Base-by-base conservation (phyloP, 2,113 vertebrate genomes). In the Carassius auratus region DNA sequence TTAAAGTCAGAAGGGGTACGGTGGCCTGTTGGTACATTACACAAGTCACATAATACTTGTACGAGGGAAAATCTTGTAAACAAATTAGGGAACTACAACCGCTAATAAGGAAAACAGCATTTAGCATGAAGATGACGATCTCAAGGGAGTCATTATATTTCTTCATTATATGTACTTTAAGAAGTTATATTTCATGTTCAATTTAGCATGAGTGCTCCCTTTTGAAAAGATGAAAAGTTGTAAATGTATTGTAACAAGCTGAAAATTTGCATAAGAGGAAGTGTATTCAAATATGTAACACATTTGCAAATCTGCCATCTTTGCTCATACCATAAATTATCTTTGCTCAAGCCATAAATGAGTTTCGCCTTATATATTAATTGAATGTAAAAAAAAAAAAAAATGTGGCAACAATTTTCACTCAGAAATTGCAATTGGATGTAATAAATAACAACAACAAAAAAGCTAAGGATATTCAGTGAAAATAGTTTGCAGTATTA, bases 1-100 rank as follows among this genome's bases (percentile, higher is more conserved):
- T 89, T 87, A 75, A 89, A 84, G 80, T 84, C 68, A 74, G 83
- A 68, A 76, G 86, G 61, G 87, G 85, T 87, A 74, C 50, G 84
- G 79, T 83, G 83, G 85, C 82, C 76, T 17, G 30, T 36, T 76
- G 30, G 84, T 66, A 33, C 82, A 73, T 74, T 52, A 68, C 59
- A 86, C n/a, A 75, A 77, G 59, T 62, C 36, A 50, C 15, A 71
- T 36, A 82, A 78, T 76, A 81, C 23, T 9, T 82, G 64, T 66
- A 61, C 23, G 1, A 57, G 19, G 82, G 66, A 85, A 26, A 59
- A n/a, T 36, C 68, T 13, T 68, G 79, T 66, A 74, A 78, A 85
- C 85, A 61, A 71, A 61, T 85, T 69, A 21, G 33, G 14, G 7
- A 59, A 76, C 81, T 42, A 42, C 59, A 69, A 66, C 30, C 36